Evolutionary conservation across 1,140 invertebrate genomes (phyloP), one percentile per base, ranked within the genome.

Genomic region (Cotesia typhae): DNA sequence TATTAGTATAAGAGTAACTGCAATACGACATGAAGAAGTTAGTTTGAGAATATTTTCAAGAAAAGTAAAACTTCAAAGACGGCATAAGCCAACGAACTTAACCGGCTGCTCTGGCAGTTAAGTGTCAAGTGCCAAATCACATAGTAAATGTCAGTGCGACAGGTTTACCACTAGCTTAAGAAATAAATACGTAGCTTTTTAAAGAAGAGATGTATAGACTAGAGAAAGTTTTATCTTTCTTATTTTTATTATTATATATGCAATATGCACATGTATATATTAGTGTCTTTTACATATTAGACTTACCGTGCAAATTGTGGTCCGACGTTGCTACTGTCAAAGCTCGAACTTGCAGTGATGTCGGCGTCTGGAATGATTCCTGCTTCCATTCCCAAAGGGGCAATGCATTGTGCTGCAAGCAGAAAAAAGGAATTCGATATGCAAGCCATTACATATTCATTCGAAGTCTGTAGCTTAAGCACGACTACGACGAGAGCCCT

Each of bases 341-440:
- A 93, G 73, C 92, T 91, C n/a, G 92, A 93, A 78, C 92, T 93
- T 52, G 92, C 92, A 38, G 89, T 88, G 78, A 94, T 90, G 81
- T 91, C 90, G 65, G 87, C 82, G 83, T 94, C 92, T 78, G 85
- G 88, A 78, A 94, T 93, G 10, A 85, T 89, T 63, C 91, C 91
- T 35, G 91, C 91, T 84, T 93, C 90, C 92, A 94, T 93, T 74
- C 93, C 93, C 78, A 94, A 83, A 20, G 93, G 88, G 12, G 83
- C 85, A 71, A 84, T 88, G 83, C 92, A 93, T 86, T 89, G 88
- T 80, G 88, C 92, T 93, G 88, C 63, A 89, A 89, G 81, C 77
- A 86, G 76, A 78, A 83, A 79, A 71, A 67, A 74, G 53, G 67
- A 41, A 75, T 53, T 41, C 67, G 61, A 70, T 64, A 70, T 61